phyloP scores from a whole-genome alignment of 2,888 invertebrate species.

The Tinea semifulvella region DNA sequence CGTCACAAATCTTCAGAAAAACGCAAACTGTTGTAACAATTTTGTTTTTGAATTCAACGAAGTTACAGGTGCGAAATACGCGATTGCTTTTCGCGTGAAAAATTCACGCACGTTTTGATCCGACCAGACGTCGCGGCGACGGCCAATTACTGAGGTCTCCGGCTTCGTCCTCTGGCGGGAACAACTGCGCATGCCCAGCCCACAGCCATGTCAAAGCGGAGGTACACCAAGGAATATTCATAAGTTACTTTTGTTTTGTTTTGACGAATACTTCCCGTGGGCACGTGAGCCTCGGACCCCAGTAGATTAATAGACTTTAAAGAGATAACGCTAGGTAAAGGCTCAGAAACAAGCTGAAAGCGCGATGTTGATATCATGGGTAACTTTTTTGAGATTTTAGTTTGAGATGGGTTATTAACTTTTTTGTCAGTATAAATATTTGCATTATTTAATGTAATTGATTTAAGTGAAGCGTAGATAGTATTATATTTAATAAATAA shows the following conservation, averaged over 20 bases:
- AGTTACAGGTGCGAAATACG: slow-evolving; percentile 12
- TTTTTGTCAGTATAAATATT: no score
- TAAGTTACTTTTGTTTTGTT: slow-evolving; percentile 54
- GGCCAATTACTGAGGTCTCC: slow-evolving; percentile 56
- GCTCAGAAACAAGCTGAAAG: background rate
- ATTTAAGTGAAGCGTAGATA: no score
- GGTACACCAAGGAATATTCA: slow-evolving; percentile 37
- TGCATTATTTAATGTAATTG: no score
- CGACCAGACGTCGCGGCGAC: slow-evolving; percentile 38
- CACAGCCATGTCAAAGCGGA: slow-evolving; percentile 36
- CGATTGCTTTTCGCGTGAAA: slow-evolving; percentile 22
- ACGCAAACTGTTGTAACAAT: no score
- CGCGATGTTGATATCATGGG: no score
- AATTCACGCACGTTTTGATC: slow-evolving; percentile 19
- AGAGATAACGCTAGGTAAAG: background rate
- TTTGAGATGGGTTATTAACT: no score
- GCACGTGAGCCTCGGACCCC: slow-evolving; percentile 13
- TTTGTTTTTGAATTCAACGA: slow-evolving; percentile 4
- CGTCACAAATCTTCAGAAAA: no score
- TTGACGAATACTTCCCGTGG: slow-evolving; percentile 36
- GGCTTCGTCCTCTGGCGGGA: no score
- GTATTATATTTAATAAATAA: no score
- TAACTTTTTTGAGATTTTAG: no score
- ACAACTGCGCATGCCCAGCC: slow-evolving; percentile 47
- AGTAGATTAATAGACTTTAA: background rate